A percentile compares a stretch with the other conserved stretches of the same genome.
Conservation (phyloP, 92 coral and sea anemone genomes). For the Isaurus tuberculatus region DNA sequence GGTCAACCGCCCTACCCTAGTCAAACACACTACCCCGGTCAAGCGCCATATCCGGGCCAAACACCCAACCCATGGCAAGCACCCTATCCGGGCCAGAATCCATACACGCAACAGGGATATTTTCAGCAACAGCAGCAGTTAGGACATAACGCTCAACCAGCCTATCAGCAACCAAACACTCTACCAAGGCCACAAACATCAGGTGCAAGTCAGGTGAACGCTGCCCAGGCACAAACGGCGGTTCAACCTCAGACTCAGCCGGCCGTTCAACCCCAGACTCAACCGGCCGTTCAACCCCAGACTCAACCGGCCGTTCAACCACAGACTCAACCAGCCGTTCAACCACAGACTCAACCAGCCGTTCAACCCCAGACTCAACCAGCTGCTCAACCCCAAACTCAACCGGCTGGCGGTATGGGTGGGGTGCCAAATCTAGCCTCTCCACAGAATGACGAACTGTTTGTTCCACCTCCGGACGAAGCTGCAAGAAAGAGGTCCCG, state of each 20-base stretch:
- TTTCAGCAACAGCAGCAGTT: neutral
- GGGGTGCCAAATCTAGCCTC: neutral
- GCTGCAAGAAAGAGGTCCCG: slow-evolving; percentile 1
- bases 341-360: neutral
- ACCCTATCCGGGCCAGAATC: neutral
- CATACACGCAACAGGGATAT: neutral
- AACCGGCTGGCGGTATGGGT: slow-evolving; percentile 5
- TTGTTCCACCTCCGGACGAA: slow-evolving; percentile 35
- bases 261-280: neutral
- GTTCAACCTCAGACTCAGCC: neutral
- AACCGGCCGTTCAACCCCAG: neutral
- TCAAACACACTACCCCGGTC: neutral
- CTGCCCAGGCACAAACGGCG: neutral
- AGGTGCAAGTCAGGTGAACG: neutral
- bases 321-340: neutral
- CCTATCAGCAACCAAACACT: neutral
- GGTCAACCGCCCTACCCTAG: neutral
- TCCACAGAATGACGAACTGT: slow-evolving; percentile 28
- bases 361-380: slow-evolving; percentile 7
- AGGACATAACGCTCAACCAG: slow-evolving; percentile 1
- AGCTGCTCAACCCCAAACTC: neutral
- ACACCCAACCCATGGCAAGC: neutral
- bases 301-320: neutral
- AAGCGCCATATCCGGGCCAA: neutral
- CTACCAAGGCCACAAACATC: neutral